Evolutionary conservation across 2,113 vertebrate genomes (phyloP).

Genomic region (Gymnarchus niloticus): DNA sequence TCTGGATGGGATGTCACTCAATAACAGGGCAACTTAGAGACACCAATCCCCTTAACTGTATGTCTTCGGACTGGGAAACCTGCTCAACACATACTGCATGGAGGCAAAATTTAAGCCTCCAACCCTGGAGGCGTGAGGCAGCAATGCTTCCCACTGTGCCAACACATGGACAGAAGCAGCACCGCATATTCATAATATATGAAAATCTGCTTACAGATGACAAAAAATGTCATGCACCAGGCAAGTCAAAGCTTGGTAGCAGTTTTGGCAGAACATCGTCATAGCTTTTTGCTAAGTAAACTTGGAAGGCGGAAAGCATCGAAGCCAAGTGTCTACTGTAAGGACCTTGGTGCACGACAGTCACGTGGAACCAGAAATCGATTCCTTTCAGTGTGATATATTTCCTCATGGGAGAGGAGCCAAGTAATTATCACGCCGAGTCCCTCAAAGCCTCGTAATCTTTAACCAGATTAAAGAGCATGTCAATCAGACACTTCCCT

Average conservation of each 20-base stretch:
- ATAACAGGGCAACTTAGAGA: not conserved
- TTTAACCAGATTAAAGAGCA: constrained; percentile 11
- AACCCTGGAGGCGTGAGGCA: no score
- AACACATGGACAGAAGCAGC: no score
- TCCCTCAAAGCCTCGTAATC: constrained; percentile 37
- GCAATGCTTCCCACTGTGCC: no score
- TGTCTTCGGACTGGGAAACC: not conserved
- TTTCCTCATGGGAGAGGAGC: constrained; percentile 26
- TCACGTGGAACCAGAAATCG: constrained; percentile 24
- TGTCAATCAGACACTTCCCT: constrained; percentile 29
- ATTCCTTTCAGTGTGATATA: constrained; percentile 20
- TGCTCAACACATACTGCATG: not conserved
- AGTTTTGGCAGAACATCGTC: not conserved
- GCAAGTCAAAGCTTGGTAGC: not conserved
- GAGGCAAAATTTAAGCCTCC: no score
- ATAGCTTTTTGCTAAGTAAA: not conserved
- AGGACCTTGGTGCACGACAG: not conserved
- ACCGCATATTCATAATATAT: not conserved
- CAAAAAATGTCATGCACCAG: not conserved
- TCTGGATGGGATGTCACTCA: no score
- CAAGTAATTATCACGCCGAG: constrained; percentile 21
- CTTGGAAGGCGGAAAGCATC: not conserved
- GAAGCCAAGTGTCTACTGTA: no score
- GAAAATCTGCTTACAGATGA: not conserved
- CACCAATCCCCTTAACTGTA: not conserved